Conservation (phyloP, 30 jellyfish, hydroid and myxozoan genomes). For the Sanderia malayensis region DNA sequence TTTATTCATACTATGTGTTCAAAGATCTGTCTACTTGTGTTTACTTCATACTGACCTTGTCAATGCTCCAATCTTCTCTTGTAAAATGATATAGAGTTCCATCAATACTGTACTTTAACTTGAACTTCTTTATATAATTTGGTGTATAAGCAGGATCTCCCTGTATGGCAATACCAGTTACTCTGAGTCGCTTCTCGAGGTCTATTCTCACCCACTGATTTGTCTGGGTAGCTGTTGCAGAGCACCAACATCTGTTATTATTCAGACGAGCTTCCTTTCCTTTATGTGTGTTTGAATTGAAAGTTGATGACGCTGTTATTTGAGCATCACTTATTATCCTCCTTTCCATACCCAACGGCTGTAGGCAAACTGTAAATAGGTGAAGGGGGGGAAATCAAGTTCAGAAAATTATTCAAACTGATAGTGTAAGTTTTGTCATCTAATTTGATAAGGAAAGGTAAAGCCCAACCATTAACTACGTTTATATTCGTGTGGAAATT, state of each 20-base stretch:
- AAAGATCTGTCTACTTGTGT: too few relatives aligned
- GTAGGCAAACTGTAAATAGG: conserved; percentile 1
- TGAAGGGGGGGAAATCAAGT: too few relatives aligned
- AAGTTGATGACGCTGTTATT: conserved; percentile 1
- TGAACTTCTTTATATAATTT: conserved; percentile 40
- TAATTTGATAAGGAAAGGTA: too few relatives aligned
- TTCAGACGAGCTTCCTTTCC: conserved; percentile 58
- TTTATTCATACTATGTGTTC: too few relatives aligned
- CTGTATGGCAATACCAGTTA: conserved; percentile 58
- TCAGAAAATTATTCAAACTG: too few relatives aligned
- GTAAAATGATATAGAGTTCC: background rate
- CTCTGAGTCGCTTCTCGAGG: conserved; percentile 31
- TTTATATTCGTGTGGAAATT: too few relatives aligned
- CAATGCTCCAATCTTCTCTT: too few relatives aligned
- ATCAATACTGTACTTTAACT: conserved; percentile 44
- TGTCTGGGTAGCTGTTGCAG: conserved; percentile 3
- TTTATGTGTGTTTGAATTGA: background rate
- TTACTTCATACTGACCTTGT: too few relatives aligned
- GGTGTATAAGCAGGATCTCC: conserved; percentile 45
- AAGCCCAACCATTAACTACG: too few relatives aligned
- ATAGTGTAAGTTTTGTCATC: too few relatives aligned
- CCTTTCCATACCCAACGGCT: conserved; percentile 10
- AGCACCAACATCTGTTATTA: conserved; percentile 41
- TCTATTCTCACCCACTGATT: conserved; percentile 58
- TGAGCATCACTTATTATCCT: background rate